Evolutionary conservation across 2,113 vertebrate genomes (phyloP).

Genomic region (Ranitomeya variabilis): DNA sequence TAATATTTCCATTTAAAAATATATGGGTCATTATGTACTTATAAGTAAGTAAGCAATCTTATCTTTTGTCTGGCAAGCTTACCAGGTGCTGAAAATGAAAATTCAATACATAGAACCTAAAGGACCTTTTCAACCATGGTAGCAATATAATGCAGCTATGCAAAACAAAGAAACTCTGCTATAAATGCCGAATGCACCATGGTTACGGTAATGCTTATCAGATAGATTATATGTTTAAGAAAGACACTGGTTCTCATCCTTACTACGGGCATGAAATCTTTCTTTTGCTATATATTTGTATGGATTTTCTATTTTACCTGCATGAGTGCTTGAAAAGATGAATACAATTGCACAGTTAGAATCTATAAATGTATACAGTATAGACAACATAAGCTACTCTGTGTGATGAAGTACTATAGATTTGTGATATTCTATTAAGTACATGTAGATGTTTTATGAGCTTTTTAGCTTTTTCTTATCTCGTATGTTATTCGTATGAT

Average conservation of each 20-base stretch:
- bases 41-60: slow-evolving; percentile 7
- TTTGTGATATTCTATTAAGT: neutral
- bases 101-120: neutral
- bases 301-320: slow-evolving; percentile 22
- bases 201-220: neutral
- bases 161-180: neutral
- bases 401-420: neutral
- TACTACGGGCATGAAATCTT: neutral
- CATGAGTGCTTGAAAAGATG: neutral
- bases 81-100: neutral
- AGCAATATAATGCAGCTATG: neutral
- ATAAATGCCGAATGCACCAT: slow-evolving; percentile 20
- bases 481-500: neutral
- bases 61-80: slow-evolving; percentile 21
- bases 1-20: slow-evolving; percentile 8
- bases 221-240: neutral
- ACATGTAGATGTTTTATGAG: neutral
- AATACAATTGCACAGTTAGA: neutral
- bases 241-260: neutral
- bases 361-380: neutral
- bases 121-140: slow-evolving; percentile 1
- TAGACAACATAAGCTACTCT: neutral
- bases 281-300: neutral
- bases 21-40: slow-evolving; percentile 5
- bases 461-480: neutral